Percentiles rank a stretch among this genome's conserved stretches.
These are phyloP conservation scores for Probosciger aterrimus DNA, from an alignment of 2,113 vertebrate genomes.

Conservation along the genomic window DNA sequence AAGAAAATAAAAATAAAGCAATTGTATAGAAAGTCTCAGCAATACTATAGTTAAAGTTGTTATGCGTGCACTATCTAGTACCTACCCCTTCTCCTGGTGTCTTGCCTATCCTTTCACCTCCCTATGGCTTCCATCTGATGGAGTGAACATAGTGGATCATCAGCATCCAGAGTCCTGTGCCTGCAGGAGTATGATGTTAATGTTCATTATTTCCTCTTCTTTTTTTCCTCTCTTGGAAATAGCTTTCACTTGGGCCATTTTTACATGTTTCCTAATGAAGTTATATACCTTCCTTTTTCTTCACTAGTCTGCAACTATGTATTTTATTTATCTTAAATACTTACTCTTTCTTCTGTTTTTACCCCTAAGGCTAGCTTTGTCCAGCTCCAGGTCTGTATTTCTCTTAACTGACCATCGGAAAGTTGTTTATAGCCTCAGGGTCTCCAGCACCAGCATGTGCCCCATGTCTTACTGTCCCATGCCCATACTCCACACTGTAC, in stretches of 20 bases:
- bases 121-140: neutral
- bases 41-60: neutral
- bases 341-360: neutral
- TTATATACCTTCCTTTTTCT: neutral
- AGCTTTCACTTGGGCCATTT: neutral
- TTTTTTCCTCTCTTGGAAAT: neutral
- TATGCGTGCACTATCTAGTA: neutral
- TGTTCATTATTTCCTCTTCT: neutral
- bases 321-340: neutral
- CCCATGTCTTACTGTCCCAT: neutral
- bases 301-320: neutral
- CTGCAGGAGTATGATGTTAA: neutral
- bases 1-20: neutral
- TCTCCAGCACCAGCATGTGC: neutral
- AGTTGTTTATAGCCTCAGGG: neutral
- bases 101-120: neutral
- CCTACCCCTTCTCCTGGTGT: neutral
- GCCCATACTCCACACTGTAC: neutral
- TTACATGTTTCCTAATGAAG: neutral
- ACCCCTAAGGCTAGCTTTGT: neutral
- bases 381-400: neutral
- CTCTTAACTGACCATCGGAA: neutral
- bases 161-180: neutral
- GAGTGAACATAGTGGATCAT: neutral
- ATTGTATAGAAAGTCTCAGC: neutral